These are phyloP conservation scores for Troides helena DNA, from an alignment of 2,888 invertebrate genomes.

Conservation along the genomic window DNA sequence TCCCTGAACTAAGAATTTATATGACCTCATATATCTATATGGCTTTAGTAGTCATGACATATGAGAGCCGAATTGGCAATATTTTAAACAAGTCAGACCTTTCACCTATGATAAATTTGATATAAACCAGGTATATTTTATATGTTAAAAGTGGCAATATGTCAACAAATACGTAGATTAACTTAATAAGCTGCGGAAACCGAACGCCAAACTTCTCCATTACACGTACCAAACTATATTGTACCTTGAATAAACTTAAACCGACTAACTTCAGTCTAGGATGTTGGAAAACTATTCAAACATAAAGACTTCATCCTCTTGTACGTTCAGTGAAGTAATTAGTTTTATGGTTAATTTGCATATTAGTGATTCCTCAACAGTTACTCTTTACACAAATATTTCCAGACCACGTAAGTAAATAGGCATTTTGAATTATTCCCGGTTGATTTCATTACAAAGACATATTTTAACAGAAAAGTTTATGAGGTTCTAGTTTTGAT, in stretches of 20 bases:
- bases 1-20: too few relatives aligned
- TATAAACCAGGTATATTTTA: background rate
- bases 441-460: too few relatives aligned
- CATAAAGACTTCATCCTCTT: constrained; percentile 55
- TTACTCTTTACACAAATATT: background rate
- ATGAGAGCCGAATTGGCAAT: too few relatives aligned
- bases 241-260: constrained; percentile 55
- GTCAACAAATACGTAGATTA: constrained; percentile 31
- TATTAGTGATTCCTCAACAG: background rate
- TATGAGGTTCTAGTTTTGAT: too few relatives aligned
- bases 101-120: too few relatives aligned
- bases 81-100: too few relatives aligned
- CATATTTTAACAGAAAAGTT: too few relatives aligned
- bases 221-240: constrained; percentile 58
- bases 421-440: too few relatives aligned
- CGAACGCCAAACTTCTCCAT: constrained; percentile 62
- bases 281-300: constrained; percentile 63
- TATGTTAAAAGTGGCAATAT: background rate
- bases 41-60: too few relatives aligned
- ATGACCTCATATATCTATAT: too few relatives aligned
- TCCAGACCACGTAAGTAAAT: constrained; percentile 13
- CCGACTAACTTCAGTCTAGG: constrained; percentile 51
- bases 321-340: constrained; percentile 60
- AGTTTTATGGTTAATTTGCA: constrained; percentile 42
- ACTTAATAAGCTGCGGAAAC: constrained; percentile 52